Conservation (phyloP, 2,113 vertebrate genomes). For the Chelonoidis abingdonii region DNA sequence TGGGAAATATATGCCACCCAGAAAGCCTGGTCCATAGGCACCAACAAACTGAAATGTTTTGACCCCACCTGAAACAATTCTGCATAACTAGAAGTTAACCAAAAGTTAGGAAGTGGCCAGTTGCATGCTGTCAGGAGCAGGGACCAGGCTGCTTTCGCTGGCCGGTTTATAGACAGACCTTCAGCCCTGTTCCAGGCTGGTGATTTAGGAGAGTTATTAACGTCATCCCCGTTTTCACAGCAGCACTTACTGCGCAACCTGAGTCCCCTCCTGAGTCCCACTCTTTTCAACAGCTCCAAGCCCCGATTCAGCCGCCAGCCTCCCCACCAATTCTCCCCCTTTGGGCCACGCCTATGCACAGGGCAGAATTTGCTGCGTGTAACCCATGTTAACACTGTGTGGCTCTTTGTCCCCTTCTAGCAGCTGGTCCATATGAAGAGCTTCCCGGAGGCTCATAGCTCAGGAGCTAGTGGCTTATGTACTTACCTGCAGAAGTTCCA, state of each 20-base stretch:
- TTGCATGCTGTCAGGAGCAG: neutral
- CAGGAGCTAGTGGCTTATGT: no score
- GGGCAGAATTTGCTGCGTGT: neutral
- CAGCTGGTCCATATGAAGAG: neutral
- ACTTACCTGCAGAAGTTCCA: no score
- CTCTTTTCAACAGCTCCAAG: neutral
- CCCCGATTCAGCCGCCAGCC: neutral
- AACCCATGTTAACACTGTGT: neutral
- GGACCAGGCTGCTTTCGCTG: neutral
- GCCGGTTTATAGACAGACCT: neutral
- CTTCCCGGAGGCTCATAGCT: neutral
- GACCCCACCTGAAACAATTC: neutral
- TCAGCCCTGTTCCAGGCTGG: neutral
- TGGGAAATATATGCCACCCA: accelerated
- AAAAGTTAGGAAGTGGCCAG: no score
- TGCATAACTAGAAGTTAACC: accelerated
- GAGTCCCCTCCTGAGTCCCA: neutral
- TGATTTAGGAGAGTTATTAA: neutral
- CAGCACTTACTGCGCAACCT: neutral
- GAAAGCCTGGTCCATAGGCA: accelerated
- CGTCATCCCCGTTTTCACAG: neutral
- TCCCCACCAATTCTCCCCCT: no score
- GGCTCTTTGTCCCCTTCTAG: neutral
- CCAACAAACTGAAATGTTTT: accelerated
- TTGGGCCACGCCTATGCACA: no score